Percentiles rank a stretch among this genome's conserved stretches.
Conservation (phyloP, 2,113 vertebrate species). For the Solenodon paradoxus region DNA sequence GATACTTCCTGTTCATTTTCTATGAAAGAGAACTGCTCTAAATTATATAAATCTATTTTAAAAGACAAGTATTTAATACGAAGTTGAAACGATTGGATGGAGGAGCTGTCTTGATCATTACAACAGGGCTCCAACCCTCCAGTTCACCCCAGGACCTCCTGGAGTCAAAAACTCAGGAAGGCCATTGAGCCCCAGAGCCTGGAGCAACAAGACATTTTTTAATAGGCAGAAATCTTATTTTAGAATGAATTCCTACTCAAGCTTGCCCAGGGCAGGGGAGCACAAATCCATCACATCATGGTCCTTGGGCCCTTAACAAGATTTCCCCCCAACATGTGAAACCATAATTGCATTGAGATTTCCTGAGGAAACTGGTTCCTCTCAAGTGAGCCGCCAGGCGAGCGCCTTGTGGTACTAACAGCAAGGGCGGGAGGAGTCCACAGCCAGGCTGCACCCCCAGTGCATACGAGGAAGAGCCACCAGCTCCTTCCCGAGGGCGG, state of each 20-base stretch:
- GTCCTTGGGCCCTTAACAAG: background rate
- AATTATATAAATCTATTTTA: background rate
- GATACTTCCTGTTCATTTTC: background rate
- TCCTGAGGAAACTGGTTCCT: background rate
- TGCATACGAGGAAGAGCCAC: background rate
- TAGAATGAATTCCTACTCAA: slow-evolving; percentile 32
- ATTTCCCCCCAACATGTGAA: background rate
- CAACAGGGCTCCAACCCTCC: background rate
- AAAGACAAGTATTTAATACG: background rate
- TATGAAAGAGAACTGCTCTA: background rate
- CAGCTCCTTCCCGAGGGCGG: background rate
- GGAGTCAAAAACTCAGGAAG: slow-evolving; percentile 15
- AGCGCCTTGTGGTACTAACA: background rate
- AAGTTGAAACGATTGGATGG: background rate
- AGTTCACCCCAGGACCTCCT: background rate
- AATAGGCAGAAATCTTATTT: slow-evolving; percentile 55
- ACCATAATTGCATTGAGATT: slow-evolving; percentile 1
- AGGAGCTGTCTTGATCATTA: background rate
- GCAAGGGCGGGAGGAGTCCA: background rate
- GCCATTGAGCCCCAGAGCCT: background rate
- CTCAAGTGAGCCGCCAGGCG: background rate
- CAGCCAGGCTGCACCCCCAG: background rate
- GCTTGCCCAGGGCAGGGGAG: background rate
- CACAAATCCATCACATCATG: background rate
- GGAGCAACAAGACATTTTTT: slow-evolving; percentile 29